Evolutionary conservation across 1,140 invertebrate species (phyloP).

Genomic region (Meloidogyne hapla): DNA sequence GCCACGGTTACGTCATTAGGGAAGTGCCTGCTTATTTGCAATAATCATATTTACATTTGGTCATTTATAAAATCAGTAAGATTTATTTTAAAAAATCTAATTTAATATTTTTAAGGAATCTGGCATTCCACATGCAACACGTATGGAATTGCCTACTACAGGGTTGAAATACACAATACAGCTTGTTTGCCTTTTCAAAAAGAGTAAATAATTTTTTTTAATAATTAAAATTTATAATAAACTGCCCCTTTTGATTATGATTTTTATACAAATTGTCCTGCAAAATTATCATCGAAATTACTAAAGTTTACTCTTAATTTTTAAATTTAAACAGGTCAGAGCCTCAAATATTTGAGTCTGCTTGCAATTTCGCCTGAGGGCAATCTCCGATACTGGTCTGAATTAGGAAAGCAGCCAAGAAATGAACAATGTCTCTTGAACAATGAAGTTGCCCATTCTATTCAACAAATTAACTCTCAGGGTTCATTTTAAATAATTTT

Average conservation of each 20-base stretch:
- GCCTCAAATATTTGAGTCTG: constrained; percentile 18
- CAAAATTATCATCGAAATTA: too few relatives aligned
- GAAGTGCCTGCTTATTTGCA: constrained; percentile 28
- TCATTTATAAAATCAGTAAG: constrained; percentile 22
- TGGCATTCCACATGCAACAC: constrained; percentile 29
- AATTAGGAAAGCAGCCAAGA: constrained; percentile 35
- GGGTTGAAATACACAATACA: constrained; percentile 28
- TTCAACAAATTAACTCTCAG: constrained; percentile 32
- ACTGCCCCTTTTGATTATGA: too few relatives aligned
- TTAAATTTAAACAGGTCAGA: neutral
- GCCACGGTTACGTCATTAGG: constrained; percentile 27
- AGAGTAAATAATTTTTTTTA: constrained; percentile 13
- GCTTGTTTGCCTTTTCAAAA: constrained; percentile 33
- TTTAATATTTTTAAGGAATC: constrained; percentile 15
- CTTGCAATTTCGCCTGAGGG: constrained; percentile 36
- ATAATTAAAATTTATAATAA: too few relatives aligned
- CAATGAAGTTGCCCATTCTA: constrained; percentile 41
- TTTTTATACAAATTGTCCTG: too few relatives aligned
- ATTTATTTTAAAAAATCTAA: neutral
- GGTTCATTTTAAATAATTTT: constrained; percentile 30
- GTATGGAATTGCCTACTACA: constrained; percentile 27
- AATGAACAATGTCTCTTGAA: constrained; percentile 38
- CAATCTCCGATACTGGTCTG: constrained; percentile 34
- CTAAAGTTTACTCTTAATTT: neutral
- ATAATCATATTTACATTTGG: constrained; percentile 36